Base-by-base conservation (phyloP, 2,888 invertebrate genomes). In the Scrobipalpa atriplicella region DNA sequence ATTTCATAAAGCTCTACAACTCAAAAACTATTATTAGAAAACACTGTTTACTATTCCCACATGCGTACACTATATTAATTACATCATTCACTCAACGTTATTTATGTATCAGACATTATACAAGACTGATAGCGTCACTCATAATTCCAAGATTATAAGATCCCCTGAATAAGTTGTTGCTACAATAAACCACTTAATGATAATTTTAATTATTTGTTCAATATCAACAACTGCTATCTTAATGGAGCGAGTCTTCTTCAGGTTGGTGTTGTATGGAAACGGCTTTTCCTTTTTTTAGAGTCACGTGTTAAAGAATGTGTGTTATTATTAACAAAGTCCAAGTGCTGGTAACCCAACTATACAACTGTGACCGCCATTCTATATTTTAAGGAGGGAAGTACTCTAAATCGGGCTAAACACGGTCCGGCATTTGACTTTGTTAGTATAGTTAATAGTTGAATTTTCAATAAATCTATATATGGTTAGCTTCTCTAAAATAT, bases 211-310 rank as follows among this genome's bases (percentile, higher is more conserved):
- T 58, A 38, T 29, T 38, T 38, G 38, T 58, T 38, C 38, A 58
- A 16, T 38, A 58, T 38, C 16, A 58, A 58, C 58, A 58, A 58
- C 58, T n/a, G 16, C 9, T 36, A 43, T 62, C 41, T 58, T 58
- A 58, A 58, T 58, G 7, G 38, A 38, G 29, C 58, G 10, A 58
- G 18, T 58, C 16, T 58, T 58, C 38, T 38, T 58, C 16, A 16
- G 2, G 58, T 38, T 58, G 8, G 2, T 1, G 9, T 13, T 38
- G 29, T 56, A 58, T 16, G 58, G 9, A 58, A 29, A 38, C 58
- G 36, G 58, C 13, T 38, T 21, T 56, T 56, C 8, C 29, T 21
- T 21, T 1, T 11, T 19, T 21, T 16, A 21, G 11, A 21, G 19
- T 21, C 47, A 47, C 47, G 47, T 47, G 47, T 47, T 16, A n/a